Base-by-base conservation (phyloP, 2,888 invertebrate genomes). In the Agriotes lineatus region DNA sequence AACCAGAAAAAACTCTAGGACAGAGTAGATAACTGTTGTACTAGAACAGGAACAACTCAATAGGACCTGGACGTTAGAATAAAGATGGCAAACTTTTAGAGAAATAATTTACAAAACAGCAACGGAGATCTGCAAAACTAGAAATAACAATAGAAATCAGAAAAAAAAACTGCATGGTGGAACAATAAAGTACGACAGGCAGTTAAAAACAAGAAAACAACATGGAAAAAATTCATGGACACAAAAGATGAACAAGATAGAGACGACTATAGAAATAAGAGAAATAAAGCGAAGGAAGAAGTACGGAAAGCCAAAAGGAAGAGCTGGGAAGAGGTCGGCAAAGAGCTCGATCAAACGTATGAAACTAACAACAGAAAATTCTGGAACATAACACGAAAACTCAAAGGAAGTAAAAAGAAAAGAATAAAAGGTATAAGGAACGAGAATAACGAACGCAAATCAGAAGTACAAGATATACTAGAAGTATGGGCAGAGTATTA, bases 401-500 rank as follows among this genome's bases (percentile, higher is more conserved):
- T 20, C n/a, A 48, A 22, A 20, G 22, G 12, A 48, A 48, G 19
- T 22, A 45, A 48, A 48, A 48, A 20, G 5, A 22, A 20, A 22
- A 48, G 2, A 20, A 48, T 48, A 19, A 48, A 19, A 48, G 22
- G 48, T 19, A 48, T 48, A 48, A 2, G 22, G 22, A 16, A 48
- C 2, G n/a, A 37, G 37, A 37, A 37, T 37, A 4, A 4, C n/a
- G 37, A 7, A 37, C 2, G 6, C n/a, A 48, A 48, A 48, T 20
- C 22, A 7, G 48, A 48, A 14, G n/a, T 48, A 48, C 16, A 48
- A 6, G n/a, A 19, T 22, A 48, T 48, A 48, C 48, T 48, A 48
- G 48, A 12, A 48, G 12, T 48, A 20, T 48, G 12, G 19, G n/a
- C 22, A 48, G 22, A 48, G n/a, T 48, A 19, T 9, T 48, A 4